Evolutionary conservation across 2,888 invertebrate species (phyloP).

Genomic region (Syrphus vitripennis): DNA sequence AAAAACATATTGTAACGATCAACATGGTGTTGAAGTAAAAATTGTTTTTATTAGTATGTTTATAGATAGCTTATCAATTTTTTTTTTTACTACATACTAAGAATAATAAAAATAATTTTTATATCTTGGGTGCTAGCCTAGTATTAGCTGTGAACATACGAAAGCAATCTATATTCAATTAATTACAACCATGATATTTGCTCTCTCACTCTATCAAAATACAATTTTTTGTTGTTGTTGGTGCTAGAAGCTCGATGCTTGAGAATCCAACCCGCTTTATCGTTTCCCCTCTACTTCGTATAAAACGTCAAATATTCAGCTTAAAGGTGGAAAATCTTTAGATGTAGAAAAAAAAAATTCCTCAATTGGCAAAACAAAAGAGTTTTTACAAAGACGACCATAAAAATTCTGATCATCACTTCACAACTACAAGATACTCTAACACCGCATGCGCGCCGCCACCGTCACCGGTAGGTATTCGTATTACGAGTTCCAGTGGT

Average conservation of each 20-base stretch:
- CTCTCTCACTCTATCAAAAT: conserved; percentile 43
- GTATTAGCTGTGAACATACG: conserved; percentile 29
- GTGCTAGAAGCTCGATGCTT: neutral
- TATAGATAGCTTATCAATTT: conserved; percentile 12
- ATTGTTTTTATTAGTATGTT: conserved; percentile 15
- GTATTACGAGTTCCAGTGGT: conserved; percentile 4
- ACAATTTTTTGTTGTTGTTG: neutral
- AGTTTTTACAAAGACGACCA: conserved; percentile 31
- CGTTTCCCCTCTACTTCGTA: conserved; percentile 1
- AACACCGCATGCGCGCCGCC: conserved; percentile 3
- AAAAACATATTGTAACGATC: neutral
- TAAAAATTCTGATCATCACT: conserved; percentile 53
- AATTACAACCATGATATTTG: conserved; percentile 35
- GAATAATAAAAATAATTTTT: neutral
- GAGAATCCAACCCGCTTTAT: neutral
- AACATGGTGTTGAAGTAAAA: conserved; percentile 8
- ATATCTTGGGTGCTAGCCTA: neutral
- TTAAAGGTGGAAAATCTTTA: conserved; percentile 48
- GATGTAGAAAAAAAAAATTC: conserved; percentile 29
- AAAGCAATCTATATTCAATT: conserved; percentile 42
- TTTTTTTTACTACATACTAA: neutral
- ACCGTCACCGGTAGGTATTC: too few species aligned
- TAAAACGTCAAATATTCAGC: conserved; percentile 9
- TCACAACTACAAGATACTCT: conserved; percentile 36
- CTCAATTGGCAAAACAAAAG: conserved; percentile 39